Evolutionary conservation across 2,113 vertebrate genomes (phyloP), one percentile per base, ranked within the genome.

Genomic region (Pomatorhinus ruficollis): DNA sequence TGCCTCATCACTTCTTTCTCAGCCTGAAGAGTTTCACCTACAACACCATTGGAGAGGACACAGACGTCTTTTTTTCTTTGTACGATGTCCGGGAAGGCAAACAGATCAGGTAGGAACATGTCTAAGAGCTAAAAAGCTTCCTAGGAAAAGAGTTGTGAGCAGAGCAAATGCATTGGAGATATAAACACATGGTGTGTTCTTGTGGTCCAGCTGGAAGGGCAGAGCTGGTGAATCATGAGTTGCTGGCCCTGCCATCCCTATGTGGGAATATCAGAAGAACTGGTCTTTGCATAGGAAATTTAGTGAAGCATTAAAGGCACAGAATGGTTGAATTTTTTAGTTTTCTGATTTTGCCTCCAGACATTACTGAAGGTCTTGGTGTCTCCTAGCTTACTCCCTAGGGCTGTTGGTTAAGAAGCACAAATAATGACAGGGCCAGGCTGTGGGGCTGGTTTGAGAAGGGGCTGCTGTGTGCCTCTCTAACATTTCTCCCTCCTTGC

Each of bases 11-110:
- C 96, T 99, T 99, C 93, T 99, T 99, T 95, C 98, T 99, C 95
- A 99, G 98, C 81, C 98, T 99, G 59, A 99, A 99, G 98, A 99
- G 99, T 97, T 99, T 99, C 94, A 99, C 99, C 79, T 99, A 99
- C 96, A 99, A 99, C 97, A 99, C 99, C 94, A 99, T 99, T 97
- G 99, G 99, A 65, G 99, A 99, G 93, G 99, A 99, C 84, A 98
- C 99, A 2, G 99, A 99, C 7, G 98, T 99, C 86, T 99, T 99
- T 95, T 99, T 99, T 85, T 99, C 98, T 37, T 97, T 99, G 39
- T 99, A 99, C 1, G 99, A 99, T 95, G 98, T 99, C 94, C 98
- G 99, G 54, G 99, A 99, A 97, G 98, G 98, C 97, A 99, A 99
- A 92, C 99, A 99, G 96, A 99, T 99, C 98, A 99, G 99, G 99